phyloP scores from a whole-genome alignment of 2,113 vertebrate species.

The Crotalus horridus region DNA sequence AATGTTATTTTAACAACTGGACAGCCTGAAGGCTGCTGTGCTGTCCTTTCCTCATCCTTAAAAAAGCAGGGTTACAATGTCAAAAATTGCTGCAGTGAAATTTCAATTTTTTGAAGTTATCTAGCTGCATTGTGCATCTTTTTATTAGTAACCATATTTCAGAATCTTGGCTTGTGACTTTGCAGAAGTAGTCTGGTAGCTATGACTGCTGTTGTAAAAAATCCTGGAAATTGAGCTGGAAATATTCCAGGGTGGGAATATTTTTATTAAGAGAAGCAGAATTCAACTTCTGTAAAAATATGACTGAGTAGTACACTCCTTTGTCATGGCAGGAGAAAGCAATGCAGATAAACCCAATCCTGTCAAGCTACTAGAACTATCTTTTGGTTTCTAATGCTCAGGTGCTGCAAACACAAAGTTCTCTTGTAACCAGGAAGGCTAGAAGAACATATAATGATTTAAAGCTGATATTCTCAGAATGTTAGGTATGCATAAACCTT shows the following conservation, averaged over 20 bases:
- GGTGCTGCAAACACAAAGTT: background rate
- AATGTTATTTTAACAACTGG: background rate
- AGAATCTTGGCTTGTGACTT: background rate
- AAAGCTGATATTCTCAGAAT: background rate
- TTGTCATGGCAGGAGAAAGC: background rate
- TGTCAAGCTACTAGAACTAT: background rate
- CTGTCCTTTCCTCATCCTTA: background rate
- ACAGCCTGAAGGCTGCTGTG: background rate
- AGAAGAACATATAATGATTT: background rate
- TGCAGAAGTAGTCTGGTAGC: background rate
- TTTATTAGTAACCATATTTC: background rate
- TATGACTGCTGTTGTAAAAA: background rate
- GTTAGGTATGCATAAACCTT: background rate
- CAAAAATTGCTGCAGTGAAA: background rate
- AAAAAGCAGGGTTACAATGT: background rate
- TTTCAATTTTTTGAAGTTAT: background rate
- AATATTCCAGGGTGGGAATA: background rate
- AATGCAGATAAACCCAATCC: background rate
- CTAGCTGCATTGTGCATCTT: background rate
- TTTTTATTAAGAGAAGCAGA: background rate
- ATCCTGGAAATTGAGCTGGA: background rate
- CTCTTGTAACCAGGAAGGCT: background rate
- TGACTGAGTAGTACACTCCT: background rate
- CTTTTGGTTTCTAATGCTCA: background rate
- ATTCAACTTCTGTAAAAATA: background rate